Conservation (phyloP, 2,797 vertebrate species). For the Tauraco hartlaubi region DNA sequence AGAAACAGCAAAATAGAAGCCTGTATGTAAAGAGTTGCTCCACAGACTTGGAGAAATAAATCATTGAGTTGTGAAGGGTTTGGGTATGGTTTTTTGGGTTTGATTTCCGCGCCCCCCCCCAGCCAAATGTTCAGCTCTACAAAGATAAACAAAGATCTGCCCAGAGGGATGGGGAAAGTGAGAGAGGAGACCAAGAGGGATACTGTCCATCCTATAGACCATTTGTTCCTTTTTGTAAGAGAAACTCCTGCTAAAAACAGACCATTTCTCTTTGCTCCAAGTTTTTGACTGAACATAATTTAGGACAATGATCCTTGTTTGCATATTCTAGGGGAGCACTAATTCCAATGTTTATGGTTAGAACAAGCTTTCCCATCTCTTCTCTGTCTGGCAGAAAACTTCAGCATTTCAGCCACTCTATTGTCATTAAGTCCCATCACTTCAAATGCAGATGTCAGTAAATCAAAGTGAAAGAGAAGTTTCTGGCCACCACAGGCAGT, state of each 20-base stretch:
- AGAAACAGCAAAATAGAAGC: conserved; percentile 11
- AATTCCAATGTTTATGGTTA: not conserved
- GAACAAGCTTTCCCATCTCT: not conserved
- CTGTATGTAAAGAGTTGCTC: not conserved
- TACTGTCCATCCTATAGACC: not conserved
- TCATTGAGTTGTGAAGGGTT: not conserved
- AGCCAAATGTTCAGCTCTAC: not conserved
- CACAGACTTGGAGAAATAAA: not conserved
- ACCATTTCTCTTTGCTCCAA: not conserved
- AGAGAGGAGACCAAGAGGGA: not conserved
- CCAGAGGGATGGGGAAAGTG: not conserved
- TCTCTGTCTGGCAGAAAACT: not conserved
- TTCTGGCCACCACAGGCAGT: not conserved
- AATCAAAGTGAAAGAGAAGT: not conserved
- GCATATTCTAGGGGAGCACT: not conserved
- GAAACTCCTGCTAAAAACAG: not conserved
- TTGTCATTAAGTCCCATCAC: not conserved
- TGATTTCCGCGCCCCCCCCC: too few relatives aligned
- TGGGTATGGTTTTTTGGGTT: not conserved
- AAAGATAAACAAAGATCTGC: not conserved
- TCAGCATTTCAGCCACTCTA: not conserved
- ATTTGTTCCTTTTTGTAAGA: not conserved
- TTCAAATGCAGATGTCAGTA: not conserved
- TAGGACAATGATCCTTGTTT: not conserved
- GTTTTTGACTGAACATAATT: not conserved